Base-by-base conservation (phyloP, 1,140 invertebrate species). In the Eurosta solidaginis region DNA sequence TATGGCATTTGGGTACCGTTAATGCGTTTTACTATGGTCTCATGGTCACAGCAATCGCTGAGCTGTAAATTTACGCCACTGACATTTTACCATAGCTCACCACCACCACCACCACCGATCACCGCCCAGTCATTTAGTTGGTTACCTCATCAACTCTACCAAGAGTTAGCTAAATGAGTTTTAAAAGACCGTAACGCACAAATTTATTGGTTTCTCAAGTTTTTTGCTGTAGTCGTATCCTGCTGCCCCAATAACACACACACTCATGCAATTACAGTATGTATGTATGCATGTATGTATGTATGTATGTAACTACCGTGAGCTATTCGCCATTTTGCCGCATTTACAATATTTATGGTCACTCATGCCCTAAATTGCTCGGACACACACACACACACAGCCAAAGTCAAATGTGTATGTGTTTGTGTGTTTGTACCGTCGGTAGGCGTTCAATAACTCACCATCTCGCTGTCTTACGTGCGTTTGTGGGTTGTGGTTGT, bases 161-260 rank as follows among this genome's bases (percentile, higher is more conserved):
- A n/a, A 10, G n/a, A 68, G 33, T 40, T 68, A 68, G 5, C 59
- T 20, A 68, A 68, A 68, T 68, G 59, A 68, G 59, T 20, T 9
- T 40, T 17, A 17, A 40, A 68, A 68, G 59, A 22, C n/a, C 59
- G 59, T 68, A 68, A 68, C 59, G 59, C 59, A 68, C 59, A 68
- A 68, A 68, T 68, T 68, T 68, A 68, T 68, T 68, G 59, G 59
- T 36, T 68, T 40, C 59, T 68, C 59, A 68, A 68, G 59, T 68
- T 5, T 68, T 20, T 33, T 29, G 59, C 59, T 9, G 33, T 47
- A n/a, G 6, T n/a, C 45, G 7, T n/a, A 17, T 47, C 33, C 22
- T 59, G 52, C 52, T 29, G 27, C 4, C 22, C 9, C 17, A 17
- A 14, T 14, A 33, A 14, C 27, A 27, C 54, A 4, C 20, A 4